These are phyloP conservation scores for Cotesia congregata DNA, from an alignment of 2,888 invertebrate genomes.

Conservation along the genomic window DNA sequence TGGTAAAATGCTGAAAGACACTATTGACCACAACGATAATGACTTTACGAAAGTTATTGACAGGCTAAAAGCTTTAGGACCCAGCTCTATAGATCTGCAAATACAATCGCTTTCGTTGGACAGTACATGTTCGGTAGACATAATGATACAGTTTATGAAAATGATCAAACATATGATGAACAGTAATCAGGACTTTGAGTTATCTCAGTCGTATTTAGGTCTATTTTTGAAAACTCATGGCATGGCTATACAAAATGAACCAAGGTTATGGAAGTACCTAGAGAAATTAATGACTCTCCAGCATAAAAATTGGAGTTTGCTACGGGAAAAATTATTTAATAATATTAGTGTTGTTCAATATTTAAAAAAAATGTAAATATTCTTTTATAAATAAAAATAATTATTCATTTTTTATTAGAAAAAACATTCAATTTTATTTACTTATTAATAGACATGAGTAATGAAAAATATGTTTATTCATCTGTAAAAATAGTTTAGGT, in stretches of 20 bases:
- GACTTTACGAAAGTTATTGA: slow-evolving; percentile 74
- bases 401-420: slow-evolving; percentile 37
- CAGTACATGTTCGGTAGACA: slow-evolving; percentile 78
- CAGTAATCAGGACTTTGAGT: slow-evolving; percentile 87
- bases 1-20: slow-evolving; percentile 75
- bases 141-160: slow-evolving; percentile 85
- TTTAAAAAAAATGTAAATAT: slow-evolving; percentile 74
- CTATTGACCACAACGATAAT: slow-evolving; percentile 70
- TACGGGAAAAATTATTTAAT: slow-evolving; percentile 81
- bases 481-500: neutral
- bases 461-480: neutral
- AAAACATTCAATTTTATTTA: slow-evolving; percentile 33
- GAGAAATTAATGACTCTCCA: slow-evolving; percentile 75
- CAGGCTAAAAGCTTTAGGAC: slow-evolving; percentile 80
- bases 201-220: slow-evolving; percentile 90
- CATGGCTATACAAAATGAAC: slow-evolving; percentile 73
- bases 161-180: slow-evolving; percentile 80
- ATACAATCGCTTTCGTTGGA: slow-evolving; percentile 84
- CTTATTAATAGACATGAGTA: slow-evolving; percentile 25
- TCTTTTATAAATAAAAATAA: slow-evolving; percentile 35
- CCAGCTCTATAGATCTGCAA: slow-evolving; percentile 90
- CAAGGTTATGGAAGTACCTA: slow-evolving; percentile 73
- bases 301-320: slow-evolving; percentile 76
- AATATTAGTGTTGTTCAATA: slow-evolving; percentile 83
- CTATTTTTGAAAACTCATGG: slow-evolving; percentile 89